A percentile compares a stretch with the other conserved stretches of the same genome.
Conservation (phyloP, 2,797 vertebrate species). For the Morus bassanus region DNA sequence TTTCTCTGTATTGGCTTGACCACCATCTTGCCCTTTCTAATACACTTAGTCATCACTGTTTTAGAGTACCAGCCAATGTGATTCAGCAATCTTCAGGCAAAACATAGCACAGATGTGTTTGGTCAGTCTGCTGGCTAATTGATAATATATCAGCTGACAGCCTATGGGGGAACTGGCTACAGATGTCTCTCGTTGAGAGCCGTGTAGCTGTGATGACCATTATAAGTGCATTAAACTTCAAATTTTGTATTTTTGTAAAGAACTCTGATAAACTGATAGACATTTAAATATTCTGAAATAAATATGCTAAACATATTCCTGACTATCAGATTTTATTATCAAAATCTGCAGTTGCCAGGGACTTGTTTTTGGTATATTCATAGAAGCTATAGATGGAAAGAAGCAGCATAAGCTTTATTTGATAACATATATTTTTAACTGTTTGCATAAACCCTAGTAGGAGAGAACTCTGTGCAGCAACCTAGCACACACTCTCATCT, state of each 20-base stretch:
- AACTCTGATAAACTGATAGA: background rate
- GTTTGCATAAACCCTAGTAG: constrained; percentile 11
- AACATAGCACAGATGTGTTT: constrained; percentile 1
- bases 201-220: background rate
- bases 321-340: background rate
- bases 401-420: background rate
- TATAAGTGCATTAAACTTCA: background rate
- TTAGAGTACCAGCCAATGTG: background rate
- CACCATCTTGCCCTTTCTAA: background rate
- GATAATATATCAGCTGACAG: constrained; percentile 33
- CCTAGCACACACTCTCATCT: background rate
- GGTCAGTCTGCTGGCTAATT: constrained; percentile 22
- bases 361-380: background rate
- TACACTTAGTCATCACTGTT: background rate
- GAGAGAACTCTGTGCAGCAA: background rate
- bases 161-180: background rate
- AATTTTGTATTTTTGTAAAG: background rate
- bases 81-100: constrained; percentile 38
- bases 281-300: background rate
- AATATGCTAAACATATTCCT: background rate
- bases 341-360: background rate
- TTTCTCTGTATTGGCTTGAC: background rate
- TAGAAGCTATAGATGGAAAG: background rate
- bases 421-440: background rate
- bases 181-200: background rate